Percentiles rank a stretch among this genome's conserved stretches.
phyloP scores from a whole-genome alignment of 2,797 vertebrate genomes.

The Leucoraja ocellata region DNA sequence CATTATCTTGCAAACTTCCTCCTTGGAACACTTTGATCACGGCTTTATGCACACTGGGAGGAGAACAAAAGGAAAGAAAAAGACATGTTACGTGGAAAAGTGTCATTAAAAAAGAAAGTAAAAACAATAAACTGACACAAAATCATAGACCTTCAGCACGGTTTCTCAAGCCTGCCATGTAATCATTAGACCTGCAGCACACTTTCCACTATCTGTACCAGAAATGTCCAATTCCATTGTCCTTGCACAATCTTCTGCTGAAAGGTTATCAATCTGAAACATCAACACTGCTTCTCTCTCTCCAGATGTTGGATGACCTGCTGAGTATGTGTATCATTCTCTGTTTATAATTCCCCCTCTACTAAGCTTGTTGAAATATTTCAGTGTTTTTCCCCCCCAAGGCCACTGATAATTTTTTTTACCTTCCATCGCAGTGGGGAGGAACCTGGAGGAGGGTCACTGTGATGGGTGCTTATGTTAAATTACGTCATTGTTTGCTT shows the following conservation, averaged over 20 bases:
- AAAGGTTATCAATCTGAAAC: no score
- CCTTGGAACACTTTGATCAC: constrained; percentile 93
- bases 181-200: not conserved
- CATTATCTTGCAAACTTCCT: constrained; percentile 73
- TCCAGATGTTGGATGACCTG: no score
- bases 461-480: no score
- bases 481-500: no score
- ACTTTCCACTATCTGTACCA: not conserved
- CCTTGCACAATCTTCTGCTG: no score
- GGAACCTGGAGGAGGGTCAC: no score
- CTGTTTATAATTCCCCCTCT: not conserved
- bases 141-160: not conserved
- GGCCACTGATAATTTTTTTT: no score
- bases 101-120: not conserved
- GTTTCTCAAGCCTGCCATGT: no score
- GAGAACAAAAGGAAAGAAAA: constrained; percentile 44
- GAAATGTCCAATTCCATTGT: not conserved
- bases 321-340: no score
- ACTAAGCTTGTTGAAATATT: not conserved
- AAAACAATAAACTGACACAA: not conserved
- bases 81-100: not conserved
- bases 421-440: no score
- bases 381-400: not conserved
- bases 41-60: constrained; percentile 78
- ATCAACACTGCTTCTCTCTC: no score